Evolutionary conservation across 2,113 vertebrate species (phyloP).

Genomic region (Camelus bactrianus): DNA sequence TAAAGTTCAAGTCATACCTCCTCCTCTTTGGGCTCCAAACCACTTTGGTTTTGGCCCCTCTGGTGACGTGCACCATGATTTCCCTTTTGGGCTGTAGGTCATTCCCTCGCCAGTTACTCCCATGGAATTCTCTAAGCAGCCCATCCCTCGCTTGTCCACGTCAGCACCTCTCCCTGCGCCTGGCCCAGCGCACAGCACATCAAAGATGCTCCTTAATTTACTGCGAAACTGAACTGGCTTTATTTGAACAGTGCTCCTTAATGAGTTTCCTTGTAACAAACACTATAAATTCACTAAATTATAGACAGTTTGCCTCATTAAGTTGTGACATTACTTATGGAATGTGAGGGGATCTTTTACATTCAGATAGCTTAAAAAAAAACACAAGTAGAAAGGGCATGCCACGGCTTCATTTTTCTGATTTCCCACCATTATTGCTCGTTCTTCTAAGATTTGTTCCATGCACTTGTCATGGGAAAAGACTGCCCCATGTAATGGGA

Average conservation of each 20-base stretch:
- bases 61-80: background rate
- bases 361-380: background rate
- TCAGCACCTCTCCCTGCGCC: background rate
- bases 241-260: background rate
- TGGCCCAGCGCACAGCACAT: background rate
- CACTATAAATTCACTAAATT: background rate
- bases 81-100: background rate
- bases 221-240: background rate
- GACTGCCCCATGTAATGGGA: background rate
- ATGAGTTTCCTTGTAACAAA: conserved; percentile 7
- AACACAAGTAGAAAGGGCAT: background rate
- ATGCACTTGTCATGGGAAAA: background rate
- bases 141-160: too few relatives aligned
- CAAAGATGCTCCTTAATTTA: background rate
- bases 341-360: background rate
- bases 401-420: background rate
- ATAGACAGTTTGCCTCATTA: background rate
- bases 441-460: background rate
- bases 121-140: background rate
- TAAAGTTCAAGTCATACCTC: background rate
- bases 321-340: background rate
- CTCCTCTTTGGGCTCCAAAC: background rate
- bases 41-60: background rate
- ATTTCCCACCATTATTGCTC: background rate
- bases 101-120: background rate